Percentiles rank a stretch among this genome's conserved stretches.
Evolutionary conservation across 2,797 vertebrate genomes (phyloP).

Genomic region (Florisuga fusca): DNA sequence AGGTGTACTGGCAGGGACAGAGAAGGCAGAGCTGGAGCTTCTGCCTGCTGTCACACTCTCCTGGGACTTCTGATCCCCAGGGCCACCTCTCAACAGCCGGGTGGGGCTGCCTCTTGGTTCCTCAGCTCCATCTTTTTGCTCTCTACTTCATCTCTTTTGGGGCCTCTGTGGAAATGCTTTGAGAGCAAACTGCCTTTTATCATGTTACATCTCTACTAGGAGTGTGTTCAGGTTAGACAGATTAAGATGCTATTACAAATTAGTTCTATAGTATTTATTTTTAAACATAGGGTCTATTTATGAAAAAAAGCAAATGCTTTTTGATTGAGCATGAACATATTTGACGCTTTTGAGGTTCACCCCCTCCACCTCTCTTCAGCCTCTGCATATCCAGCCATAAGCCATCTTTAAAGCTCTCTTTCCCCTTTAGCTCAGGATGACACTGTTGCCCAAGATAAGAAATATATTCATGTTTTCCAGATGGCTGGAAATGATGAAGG

Average conservation of each 20-base stretch:
- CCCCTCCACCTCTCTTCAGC: neutral
- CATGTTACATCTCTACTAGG: neutral
- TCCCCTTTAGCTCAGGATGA: neutral
- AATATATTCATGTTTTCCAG: constrained; percentile 52
- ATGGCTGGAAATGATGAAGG: neutral
- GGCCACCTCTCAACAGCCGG: rapidly evolving
- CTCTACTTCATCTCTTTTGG: neutral
- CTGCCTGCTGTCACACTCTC: neutral
- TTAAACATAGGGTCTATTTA: neutral
- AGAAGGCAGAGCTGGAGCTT: neutral
- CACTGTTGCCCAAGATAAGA: neutral
- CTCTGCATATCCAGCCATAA: neutral
- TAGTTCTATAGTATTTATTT: neutral
- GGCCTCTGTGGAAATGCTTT: neutral
- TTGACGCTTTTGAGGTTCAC: neutral
- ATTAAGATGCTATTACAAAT: neutral
- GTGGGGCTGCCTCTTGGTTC: neutral
- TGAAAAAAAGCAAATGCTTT: neutral
- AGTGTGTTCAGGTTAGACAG: neutral
- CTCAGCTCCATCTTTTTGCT: neutral
- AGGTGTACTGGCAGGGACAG: neutral
- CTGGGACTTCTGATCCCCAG: neutral
- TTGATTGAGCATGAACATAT: neutral
- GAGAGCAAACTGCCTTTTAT: neutral
- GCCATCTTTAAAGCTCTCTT: neutral